Evolutionary conservation across 2,113 vertebrate species (phyloP).

Genomic region (Sapayoa aenigma): DNA sequence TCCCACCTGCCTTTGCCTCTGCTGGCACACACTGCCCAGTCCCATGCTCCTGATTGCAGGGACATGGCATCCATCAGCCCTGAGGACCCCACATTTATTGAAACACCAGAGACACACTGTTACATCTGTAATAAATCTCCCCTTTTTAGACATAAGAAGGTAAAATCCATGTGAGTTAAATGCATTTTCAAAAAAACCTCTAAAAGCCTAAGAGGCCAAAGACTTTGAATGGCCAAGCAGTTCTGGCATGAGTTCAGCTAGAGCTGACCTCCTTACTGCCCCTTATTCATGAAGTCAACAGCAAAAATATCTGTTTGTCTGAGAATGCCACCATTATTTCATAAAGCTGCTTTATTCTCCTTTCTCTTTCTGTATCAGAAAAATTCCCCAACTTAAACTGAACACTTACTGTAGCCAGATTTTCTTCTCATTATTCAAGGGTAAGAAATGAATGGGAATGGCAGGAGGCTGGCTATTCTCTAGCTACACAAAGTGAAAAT

Average conservation of each 20-base stretch:
- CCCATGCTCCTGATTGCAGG: not conserved
- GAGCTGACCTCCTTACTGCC: constrained; percentile 19
- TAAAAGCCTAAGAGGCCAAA: not conserved
- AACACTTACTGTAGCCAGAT: constrained; percentile 60
- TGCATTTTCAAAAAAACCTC: not conserved
- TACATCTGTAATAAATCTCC: not conserved
- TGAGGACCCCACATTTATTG: accelerated
- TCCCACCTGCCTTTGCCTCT: accelerated
- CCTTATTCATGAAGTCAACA: constrained; percentile 55
- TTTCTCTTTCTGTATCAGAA: constrained; percentile 23
- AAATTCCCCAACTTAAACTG: constrained; percentile 52
- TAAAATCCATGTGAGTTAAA: not conserved
- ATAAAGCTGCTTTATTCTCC: constrained; percentile 55
- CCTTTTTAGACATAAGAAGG: not conserved
- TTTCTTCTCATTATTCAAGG: constrained; percentile 67
- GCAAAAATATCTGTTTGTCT: constrained; percentile 54
- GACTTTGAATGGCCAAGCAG: not conserved
- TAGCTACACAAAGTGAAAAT: constrained; percentile 37
- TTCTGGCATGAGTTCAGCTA: not conserved
- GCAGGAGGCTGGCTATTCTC: constrained; percentile 56
- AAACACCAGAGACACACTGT: not conserved
- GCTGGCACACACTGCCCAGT: not conserved
- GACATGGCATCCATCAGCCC: not conserved
- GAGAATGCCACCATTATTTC: constrained; percentile 51
- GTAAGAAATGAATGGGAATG: constrained; percentile 57